Evolutionary conservation across 1,140 invertebrate genomes (phyloP).

Genomic region (Drosophila sproati): DNA sequence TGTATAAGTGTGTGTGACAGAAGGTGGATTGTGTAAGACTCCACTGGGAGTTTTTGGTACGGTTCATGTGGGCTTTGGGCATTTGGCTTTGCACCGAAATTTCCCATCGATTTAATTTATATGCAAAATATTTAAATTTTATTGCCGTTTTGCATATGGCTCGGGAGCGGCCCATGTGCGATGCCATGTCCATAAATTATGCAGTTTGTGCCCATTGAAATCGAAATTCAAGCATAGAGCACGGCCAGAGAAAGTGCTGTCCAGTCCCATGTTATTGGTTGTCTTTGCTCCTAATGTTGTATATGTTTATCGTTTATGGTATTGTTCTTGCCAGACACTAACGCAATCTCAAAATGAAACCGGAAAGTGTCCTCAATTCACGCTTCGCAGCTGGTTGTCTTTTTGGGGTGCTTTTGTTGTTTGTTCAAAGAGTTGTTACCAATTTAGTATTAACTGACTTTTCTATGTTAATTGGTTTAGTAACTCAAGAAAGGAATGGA

Average conservation of each 20-base stretch:
- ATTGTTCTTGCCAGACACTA: neutral
- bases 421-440: neutral
- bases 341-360: neutral
- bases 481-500: too few relatives aligned
- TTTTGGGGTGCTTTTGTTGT: neutral
- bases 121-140: constrained; percentile 83
- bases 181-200: constrained; percentile 64
- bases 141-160: constrained; percentile 79
- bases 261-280: constrained; percentile 15
- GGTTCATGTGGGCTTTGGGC: constrained; percentile 25
- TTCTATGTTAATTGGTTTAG: neutral
- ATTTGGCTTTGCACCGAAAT: constrained; percentile 66
- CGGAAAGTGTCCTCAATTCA: neutral
- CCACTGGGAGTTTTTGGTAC: constrained; percentile 5
- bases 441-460: neutral
- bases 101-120: constrained; percentile 81
- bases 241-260: constrained; percentile 51
- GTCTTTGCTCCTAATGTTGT: neutral
- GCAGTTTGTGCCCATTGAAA: constrained; percentile 58
- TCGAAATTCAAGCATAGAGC: constrained; percentile 67
- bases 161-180: constrained; percentile 31
- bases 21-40: constrained; percentile 7
- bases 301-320: neutral
- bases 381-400: neutral
- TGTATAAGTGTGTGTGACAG: neutral